Conservation (phyloP, 2,888 invertebrate genomes). For the Leucozona laternaria region DNA sequence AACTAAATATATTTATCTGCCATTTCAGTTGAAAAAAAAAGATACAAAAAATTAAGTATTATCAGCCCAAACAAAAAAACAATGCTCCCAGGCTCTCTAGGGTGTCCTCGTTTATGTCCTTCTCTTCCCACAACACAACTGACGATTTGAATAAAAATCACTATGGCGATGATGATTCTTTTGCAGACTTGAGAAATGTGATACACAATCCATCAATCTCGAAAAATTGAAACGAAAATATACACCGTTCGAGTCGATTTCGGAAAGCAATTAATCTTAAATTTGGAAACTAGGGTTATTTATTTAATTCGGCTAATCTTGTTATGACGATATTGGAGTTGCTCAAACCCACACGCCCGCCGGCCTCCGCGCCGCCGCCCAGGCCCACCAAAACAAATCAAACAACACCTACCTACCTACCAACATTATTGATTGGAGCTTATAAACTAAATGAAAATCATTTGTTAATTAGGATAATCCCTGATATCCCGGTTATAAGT, state of each 20-base stretch:
- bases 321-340: slow-evolving; percentile 22
- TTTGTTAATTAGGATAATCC: slow-evolving; percentile 54
- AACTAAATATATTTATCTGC: slow-evolving; percentile 13
- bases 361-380: no score
- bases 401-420: slow-evolving; percentile 22
- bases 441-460: slow-evolving; percentile 60
- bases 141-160: slow-evolving; percentile 18
- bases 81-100: neutral
- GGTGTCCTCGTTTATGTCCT: neutral
- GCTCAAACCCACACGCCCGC: neutral
- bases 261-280: slow-evolving; percentile 9
- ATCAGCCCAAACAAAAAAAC: neutral
- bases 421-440: slow-evolving; percentile 22
- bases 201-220: slow-evolving; percentile 28
- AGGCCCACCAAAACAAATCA: slow-evolving; percentile 4
- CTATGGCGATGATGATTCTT: neutral
- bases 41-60: neutral
- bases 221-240: neutral
- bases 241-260: neutral
- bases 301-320: slow-evolving; percentile 63
- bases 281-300: slow-evolving; percentile 38
- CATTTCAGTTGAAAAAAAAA: neutral
- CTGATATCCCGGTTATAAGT: slow-evolving; percentile 18
- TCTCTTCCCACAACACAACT: neutral
- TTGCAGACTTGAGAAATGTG: neutral